These are phyloP conservation scores for Nomada fabriciana DNA, from an alignment of 2,888 invertebrate species.

Conservation along the genomic window DNA sequence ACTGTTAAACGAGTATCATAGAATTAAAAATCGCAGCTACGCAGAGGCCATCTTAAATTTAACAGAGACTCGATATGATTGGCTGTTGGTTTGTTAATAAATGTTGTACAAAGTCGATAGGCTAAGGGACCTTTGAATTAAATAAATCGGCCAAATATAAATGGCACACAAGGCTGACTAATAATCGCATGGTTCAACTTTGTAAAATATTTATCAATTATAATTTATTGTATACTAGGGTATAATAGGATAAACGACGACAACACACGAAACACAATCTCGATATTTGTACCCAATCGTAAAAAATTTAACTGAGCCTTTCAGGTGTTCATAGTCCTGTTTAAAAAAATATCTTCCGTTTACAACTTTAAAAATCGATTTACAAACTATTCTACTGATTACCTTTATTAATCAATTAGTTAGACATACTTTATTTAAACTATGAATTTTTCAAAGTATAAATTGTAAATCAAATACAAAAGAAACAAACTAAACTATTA, in stretches of 20 bases:
- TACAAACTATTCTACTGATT: neutral
- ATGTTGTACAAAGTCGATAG: conserved; percentile 55
- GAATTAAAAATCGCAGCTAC: conserved; percentile 44
- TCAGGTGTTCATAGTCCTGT: neutral
- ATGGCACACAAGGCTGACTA: neutral
- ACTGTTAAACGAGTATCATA: conserved; percentile 18
- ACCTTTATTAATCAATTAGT: neutral
- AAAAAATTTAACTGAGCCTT: neutral
- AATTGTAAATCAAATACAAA: too few relatives aligned
- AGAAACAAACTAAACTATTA: too few relatives aligned
- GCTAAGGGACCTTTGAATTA: neutral
- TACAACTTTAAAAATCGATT: neutral
- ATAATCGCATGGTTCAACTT: conserved; percentile 9
- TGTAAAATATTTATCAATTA: conserved; percentile 52
- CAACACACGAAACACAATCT: conserved; percentile 32
- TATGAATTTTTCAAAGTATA: neutral
- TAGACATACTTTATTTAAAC: neutral
- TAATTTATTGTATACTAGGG: neutral
- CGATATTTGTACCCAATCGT: neutral
- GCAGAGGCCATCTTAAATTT: conserved; percentile 34
- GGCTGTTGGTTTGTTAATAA: conserved; percentile 80
- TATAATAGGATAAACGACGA: conserved; percentile 41
- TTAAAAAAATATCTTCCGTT: neutral
- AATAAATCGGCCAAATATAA: neutral
- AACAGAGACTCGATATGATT: conserved; percentile 69